Conservation (phyloP, 2,888 invertebrate species). For the Hypena proboscidalis region DNA sequence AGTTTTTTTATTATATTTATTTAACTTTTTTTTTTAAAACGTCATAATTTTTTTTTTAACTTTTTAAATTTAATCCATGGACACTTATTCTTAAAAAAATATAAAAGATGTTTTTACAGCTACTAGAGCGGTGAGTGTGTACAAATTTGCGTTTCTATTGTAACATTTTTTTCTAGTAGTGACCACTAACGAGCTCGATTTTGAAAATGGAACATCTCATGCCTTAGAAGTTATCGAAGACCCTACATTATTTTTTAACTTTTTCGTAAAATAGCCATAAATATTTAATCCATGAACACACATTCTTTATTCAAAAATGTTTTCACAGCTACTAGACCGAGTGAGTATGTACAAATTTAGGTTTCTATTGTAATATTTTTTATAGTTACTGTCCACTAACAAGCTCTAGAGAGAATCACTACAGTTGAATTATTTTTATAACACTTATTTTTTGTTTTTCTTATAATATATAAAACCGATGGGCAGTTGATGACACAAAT, state of each 20-base stretch:
- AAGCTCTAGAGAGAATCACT: no score
- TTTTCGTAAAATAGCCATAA: no score
- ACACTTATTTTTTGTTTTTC: no score
- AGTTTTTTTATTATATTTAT: no score
- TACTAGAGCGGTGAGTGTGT: slow-evolving; percentile 52
- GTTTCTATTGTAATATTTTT: slow-evolving; percentile 49
- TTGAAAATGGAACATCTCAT: slow-evolving; percentile 55
- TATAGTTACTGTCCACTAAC: slow-evolving; percentile 63
- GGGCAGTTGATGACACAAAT: no score
- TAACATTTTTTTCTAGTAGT: slow-evolving; percentile 45
- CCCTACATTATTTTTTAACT: slow-evolving; percentile 2
- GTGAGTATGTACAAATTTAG: slow-evolving; percentile 59
- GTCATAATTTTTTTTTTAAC: no score
- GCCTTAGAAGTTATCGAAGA: slow-evolving; percentile 45
- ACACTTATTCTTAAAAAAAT: slow-evolving; percentile 17
- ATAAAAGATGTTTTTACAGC: slow-evolving; percentile 60
- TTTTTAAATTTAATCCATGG: slow-evolving; percentile 43
- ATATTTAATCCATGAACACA: no score
- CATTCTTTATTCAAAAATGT: no score
- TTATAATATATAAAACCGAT: no score
- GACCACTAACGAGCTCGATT: slow-evolving; percentile 67
- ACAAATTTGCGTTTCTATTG: slow-evolving; percentile 63
- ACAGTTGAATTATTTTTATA: no score
- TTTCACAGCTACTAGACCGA: no score
- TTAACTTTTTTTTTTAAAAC: slow-evolving; percentile 14